Percentiles rank a stretch among this genome's conserved stretches.
phyloP scores from a whole-genome alignment of 2,113 vertebrate genomes.

The Otocyon megalotis region DNA sequence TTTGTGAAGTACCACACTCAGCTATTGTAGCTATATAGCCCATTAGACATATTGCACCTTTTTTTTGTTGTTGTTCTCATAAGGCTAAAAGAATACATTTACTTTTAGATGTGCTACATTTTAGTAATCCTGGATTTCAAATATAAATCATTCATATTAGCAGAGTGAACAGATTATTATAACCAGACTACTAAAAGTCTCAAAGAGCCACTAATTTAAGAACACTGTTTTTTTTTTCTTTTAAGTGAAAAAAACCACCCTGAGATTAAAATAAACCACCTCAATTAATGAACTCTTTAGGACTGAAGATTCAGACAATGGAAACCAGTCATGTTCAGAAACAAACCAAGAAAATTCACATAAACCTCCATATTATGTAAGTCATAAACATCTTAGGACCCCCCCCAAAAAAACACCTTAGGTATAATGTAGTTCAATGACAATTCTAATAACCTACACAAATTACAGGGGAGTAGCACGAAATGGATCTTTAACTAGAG shows the following conservation, averaged over 20 bases:
- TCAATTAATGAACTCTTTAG: conserved; percentile 5
- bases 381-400: too few species aligned
- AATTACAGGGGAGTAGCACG: neutral
- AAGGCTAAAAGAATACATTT: neutral
- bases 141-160: neutral
- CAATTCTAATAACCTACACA: neutral
- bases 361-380: conserved; percentile 46
- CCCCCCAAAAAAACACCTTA: neutral
- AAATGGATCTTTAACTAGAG: conserved; percentile 30
- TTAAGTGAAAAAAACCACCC: neutral
- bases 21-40: neutral
- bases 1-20: neutral
- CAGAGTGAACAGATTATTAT: neutral
- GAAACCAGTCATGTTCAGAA: neutral
- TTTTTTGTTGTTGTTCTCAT: neutral
- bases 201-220: neutral
- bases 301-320: neutral
- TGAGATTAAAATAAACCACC: conserved; percentile 24
- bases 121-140: neutral
- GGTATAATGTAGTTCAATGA: neutral
- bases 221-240: neutral
- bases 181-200: neutral
- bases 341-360: conserved; percentile 27
- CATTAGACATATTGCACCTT: neutral
- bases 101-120: neutral